A percentile compares a stretch with the other conserved stretches of the same genome.
Evolutionary conservation across 1,140 invertebrate genomes (phyloP).

Genomic region (Drosophila aff.): DNA sequence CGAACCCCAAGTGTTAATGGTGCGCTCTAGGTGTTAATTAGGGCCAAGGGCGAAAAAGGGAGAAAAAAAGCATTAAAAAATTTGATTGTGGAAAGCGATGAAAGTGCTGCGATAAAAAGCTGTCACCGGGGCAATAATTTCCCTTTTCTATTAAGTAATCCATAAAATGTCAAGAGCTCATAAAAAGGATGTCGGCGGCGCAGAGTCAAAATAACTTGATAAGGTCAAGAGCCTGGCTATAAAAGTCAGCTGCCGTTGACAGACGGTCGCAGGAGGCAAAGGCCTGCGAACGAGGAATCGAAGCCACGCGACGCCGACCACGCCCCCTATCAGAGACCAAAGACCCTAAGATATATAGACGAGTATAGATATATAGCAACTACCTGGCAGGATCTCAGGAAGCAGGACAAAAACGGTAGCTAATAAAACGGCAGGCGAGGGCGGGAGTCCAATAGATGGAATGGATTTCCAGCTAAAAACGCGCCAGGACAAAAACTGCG

Average conservation of each 20-base stretch:
- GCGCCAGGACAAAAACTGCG: slow-evolving; percentile 56
- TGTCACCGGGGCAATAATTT: slow-evolving; percentile 62
- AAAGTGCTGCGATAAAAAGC: slow-evolving; percentile 80
- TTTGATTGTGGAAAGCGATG: slow-evolving; percentile 64
- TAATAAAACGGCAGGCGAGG: slow-evolving; percentile 74
- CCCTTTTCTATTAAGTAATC: slow-evolving; percentile 51
- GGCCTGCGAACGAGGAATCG: slow-evolving; percentile 7
- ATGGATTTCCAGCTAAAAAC: slow-evolving; percentile 40
- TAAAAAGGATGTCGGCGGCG: slow-evolving; percentile 63
- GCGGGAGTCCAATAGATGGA: slow-evolving; percentile 14
- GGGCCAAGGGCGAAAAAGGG: slow-evolving; percentile 63
- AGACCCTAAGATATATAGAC: slow-evolving; percentile 13
- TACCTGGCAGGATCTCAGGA: slow-evolving; percentile 36
- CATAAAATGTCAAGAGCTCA: slow-evolving; percentile 74
- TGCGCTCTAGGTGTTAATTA: slow-evolving; percentile 75
- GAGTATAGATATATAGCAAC: slow-evolving; percentile 22
- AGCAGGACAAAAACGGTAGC: slow-evolving; percentile 60
- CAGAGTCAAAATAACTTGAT: slow-evolving; percentile 65
- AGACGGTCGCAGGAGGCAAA: slow-evolving; percentile 34
- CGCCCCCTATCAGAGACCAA: slow-evolving; percentile 37
- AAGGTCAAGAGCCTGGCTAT: slow-evolving; percentile 78
- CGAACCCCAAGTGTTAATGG: slow-evolving; percentile 78
- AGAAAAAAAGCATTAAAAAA: slow-evolving; percentile 43
- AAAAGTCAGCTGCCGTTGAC: slow-evolving; percentile 67
- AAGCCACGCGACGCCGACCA: slow-evolving; percentile 65